Percentiles rank a stretch among this genome's conserved stretches.
Conservation (phyloP, 2,888 invertebrate species). For the Eupithecia abbreviata region DNA sequence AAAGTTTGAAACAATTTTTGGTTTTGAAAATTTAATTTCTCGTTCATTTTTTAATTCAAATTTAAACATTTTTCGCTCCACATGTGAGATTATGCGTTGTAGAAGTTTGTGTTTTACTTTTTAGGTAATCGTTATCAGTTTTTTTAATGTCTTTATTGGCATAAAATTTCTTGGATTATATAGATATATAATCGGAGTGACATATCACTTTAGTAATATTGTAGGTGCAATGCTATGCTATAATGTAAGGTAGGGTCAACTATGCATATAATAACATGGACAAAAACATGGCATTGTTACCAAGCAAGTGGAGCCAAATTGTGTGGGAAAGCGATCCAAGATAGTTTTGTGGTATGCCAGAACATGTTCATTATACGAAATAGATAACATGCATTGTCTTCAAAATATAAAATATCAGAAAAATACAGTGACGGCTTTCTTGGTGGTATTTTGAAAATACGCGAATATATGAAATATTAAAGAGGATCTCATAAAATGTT, state of each 20-base stretch:
- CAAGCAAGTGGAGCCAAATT: slow-evolving; percentile 41
- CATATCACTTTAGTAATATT: neutral
- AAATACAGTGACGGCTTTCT: neutral
- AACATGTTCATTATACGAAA: slow-evolving; percentile 37
- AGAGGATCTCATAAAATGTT: neutral
- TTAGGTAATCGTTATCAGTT: too few species aligned
- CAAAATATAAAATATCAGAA: neutral
- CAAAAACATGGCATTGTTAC: slow-evolving; percentile 33
- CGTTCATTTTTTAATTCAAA: too few species aligned
- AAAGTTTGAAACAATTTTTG: too few species aligned
- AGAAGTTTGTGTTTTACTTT: too few species aligned
- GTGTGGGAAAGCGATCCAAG: slow-evolving; percentile 55
- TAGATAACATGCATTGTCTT: slow-evolving; percentile 43
- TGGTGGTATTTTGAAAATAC: neutral
- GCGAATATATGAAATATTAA: neutral
- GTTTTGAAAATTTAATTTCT: too few species aligned
- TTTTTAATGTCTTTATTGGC: too few species aligned
- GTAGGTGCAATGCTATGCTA: neutral
- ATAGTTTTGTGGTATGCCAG: slow-evolving; percentile 47
- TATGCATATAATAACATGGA: neutral
- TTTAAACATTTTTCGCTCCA: too few species aligned
- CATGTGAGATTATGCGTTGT: too few species aligned
- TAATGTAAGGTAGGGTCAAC: neutral
- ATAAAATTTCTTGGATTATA: too few species aligned
- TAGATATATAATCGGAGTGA: neutral